Evolutionary conservation across 2,888 invertebrate species (phyloP).

Genomic region (Drosophila leonis): DNA sequence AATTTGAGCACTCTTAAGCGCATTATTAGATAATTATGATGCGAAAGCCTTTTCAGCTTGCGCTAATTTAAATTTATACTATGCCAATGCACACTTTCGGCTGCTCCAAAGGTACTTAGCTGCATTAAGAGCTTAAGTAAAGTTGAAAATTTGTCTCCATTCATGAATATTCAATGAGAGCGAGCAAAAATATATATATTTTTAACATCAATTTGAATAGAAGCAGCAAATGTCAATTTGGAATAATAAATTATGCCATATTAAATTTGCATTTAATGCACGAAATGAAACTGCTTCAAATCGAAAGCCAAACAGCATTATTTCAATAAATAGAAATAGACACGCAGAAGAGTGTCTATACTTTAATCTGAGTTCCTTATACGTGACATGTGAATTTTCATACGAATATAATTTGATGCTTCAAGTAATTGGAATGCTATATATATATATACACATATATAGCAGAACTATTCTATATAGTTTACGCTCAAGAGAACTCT

Average conservation of each 20-base stretch:
- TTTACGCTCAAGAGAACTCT: background rate
- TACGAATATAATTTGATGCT: background rate
- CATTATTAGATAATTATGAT: constrained; percentile 2
- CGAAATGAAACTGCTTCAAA: fast-evolving
- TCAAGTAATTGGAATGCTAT: background rate
- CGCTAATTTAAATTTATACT: background rate
- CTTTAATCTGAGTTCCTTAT: background rate
- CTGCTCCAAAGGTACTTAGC: no score
- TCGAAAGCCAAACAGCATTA: background rate
- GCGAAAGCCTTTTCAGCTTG: background rate
- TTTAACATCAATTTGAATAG: background rate
- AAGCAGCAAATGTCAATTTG: background rate
- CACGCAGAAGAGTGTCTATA: background rate
- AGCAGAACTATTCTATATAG: background rate
- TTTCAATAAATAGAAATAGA: background rate
- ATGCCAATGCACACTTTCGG: background rate
- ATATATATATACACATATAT: background rate
- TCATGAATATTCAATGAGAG: constrained; percentile 4
- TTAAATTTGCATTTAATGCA: background rate
- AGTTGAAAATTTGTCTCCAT: background rate
- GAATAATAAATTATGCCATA: background rate
- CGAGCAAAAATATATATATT: background rate
- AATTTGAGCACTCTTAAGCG: background rate
- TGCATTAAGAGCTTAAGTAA: background rate
- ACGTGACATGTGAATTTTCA: background rate